phyloP scores from a whole-genome alignment of 2,797 vertebrate genomes.

The Ateles fusciceps region DNA sequence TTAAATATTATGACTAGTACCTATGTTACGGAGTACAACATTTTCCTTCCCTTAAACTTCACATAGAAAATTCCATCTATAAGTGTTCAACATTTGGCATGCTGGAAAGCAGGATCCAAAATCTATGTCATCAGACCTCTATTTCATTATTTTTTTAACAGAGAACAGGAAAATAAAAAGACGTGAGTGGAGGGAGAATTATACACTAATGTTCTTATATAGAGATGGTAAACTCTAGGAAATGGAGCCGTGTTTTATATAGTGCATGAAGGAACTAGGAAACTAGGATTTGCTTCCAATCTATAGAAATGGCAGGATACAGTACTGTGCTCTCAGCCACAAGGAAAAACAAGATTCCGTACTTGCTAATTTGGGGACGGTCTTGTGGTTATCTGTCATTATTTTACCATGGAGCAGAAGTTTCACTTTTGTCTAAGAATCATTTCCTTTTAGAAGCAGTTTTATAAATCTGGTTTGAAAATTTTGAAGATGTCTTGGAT shows the following conservation, averaged over 20 bases:
- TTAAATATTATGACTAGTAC: conserved; percentile 61
- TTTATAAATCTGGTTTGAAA: not conserved
- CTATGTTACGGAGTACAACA: conserved; percentile 14
- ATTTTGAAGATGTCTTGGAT: conserved; percentile 26
- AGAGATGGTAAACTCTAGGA: not conserved
- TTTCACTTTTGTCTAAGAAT: not conserved
- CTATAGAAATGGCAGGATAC: not conserved
- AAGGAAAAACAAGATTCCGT: conserved; percentile 22
- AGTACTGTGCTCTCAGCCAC: not conserved
- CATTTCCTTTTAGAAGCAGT: conserved; percentile 46
- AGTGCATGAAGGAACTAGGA: not conserved
- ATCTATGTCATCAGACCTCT: not conserved
- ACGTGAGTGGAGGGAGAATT: not conserved
- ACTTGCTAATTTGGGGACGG: not conserved
- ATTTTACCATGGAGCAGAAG: not conserved
- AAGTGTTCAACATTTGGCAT: not conserved
- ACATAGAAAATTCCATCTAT: not conserved
- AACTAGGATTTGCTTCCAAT: not conserved
- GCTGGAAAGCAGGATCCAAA: not conserved
- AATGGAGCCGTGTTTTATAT: not conserved
- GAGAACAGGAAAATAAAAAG: not conserved
- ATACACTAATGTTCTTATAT: not conserved
- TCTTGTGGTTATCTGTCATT: not conserved
- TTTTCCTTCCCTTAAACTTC: conserved; percentile 44
- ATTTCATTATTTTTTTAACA: not conserved